phyloP scores from a whole-genome alignment of 1,140 invertebrate genomes.

The Anastrepha obliqua region DNA sequence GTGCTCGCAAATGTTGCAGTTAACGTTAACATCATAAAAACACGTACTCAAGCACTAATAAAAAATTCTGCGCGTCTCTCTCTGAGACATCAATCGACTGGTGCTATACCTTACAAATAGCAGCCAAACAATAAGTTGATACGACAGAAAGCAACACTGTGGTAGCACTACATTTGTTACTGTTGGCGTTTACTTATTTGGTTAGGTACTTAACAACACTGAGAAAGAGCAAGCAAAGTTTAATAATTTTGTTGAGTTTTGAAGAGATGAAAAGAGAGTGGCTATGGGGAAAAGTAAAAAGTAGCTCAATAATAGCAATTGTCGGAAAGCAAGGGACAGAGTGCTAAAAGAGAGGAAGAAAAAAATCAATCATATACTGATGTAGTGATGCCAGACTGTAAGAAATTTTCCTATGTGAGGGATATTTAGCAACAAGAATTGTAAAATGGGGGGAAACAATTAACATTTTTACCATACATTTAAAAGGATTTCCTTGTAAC shows the following conservation, averaged over 20 bases:
- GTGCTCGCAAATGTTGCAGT: constrained; percentile 30
- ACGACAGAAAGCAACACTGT: constrained; percentile 21
- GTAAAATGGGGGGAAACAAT: too few species aligned
- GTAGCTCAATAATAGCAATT: too few species aligned
- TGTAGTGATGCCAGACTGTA: too few species aligned
- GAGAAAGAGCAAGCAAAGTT: neutral
- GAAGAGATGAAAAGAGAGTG: neutral
- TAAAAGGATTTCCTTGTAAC: too few species aligned
- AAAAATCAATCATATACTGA: too few species aligned
- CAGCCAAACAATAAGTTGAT: constrained; percentile 4
- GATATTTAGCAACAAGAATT: too few species aligned
- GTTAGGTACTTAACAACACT: constrained; percentile 25
- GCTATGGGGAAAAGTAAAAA: too few species aligned
- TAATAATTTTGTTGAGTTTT: neutral
- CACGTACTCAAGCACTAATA: neutral
- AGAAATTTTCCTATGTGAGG: too few species aligned
- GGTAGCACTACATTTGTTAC: constrained; percentile 12
- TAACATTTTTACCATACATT: too few species aligned
- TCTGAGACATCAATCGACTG: neutral
- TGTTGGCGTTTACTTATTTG: neutral
- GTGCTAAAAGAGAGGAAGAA: too few species aligned
- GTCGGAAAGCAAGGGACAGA: too few species aligned
- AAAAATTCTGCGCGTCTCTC: constrained; percentile 9
- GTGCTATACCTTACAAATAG: neutral
- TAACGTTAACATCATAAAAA: constrained; percentile 37